Evolutionary conservation across 1,140 invertebrate species (phyloP).

Genomic region (Diabrotica virgifera): DNA sequence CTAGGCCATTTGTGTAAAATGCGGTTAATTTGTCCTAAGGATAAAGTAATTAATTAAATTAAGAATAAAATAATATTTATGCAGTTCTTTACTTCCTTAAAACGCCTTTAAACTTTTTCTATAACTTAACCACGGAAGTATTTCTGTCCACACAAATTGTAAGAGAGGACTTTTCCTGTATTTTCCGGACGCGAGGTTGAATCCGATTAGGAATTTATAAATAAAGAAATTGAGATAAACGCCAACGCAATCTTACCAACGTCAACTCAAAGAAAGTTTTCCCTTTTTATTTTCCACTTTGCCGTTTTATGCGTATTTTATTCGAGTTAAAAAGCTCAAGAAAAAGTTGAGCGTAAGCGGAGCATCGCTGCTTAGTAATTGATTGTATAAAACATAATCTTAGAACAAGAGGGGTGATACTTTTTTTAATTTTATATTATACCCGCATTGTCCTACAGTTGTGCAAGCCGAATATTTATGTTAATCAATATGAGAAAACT

Average conservation of each 20-base stretch:
- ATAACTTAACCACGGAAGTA: too few species aligned
- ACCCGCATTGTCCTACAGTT: neutral
- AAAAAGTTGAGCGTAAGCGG: neutral
- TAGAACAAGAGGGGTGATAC: neutral
- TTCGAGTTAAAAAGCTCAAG: neutral
- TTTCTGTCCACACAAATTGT: too few species aligned
- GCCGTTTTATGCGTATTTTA: neutral
- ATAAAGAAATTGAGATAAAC: neutral
- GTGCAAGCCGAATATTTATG: neutral
- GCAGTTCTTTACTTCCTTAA: too few species aligned
- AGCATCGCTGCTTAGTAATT: neutral
- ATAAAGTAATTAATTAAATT: too few species aligned
- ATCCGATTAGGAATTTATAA: slow-evolving; percentile 1
- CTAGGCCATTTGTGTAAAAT: too few species aligned
- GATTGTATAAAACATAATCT: neutral
- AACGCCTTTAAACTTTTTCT: too few species aligned
- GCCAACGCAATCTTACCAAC: neutral
- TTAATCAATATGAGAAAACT: neutral
- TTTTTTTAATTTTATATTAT: neutral
- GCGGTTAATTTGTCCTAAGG: too few species aligned
- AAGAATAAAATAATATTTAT: too few species aligned
- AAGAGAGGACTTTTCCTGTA: too few species aligned
- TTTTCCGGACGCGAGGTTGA: neutral
- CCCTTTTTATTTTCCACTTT: neutral
- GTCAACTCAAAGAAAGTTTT: slow-evolving; percentile 2